Base-by-base conservation (phyloP, 2,113 vertebrate genomes). In the Gallinago undulata region DNA sequence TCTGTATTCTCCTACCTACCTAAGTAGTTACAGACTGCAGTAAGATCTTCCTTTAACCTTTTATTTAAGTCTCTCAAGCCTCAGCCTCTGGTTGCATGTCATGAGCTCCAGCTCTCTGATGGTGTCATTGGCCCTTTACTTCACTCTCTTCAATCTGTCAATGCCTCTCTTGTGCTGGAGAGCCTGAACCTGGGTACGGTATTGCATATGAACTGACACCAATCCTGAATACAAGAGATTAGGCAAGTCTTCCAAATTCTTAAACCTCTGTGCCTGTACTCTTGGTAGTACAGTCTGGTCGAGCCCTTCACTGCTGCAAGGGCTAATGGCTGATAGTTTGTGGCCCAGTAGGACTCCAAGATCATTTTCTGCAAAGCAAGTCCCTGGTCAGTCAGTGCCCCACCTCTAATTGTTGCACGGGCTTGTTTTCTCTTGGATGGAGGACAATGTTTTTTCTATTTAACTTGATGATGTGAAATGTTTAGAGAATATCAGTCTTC, bases 201-300 rank as follows among this genome's bases (percentile, higher is more conserved):
- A 2, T 6, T 69, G 50, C 56, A 48, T n/a, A 1, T 59, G 24
- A 68, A 8, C 22, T 67, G 37, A 19, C 81, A 37, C 1, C 62
- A 45, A 19, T 45, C 13, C 60, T 8, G 35, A 63, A 19, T 18
- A 9, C 2, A 13, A 27, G 47, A 19, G 22, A 27, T 37, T 3
- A 57, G 12, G 11, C n/a, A 28, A 2, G n/a, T 50, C 14, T 59
- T 79, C 11, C 2, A 4, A 51, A 7, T 62, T 25, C 47, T 48
- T 25, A 56, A 19, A 7, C 7, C 10, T 7, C 51, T 43, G 11
- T 50, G 56, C 4, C 30, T 51, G 1, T 0, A 0, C 6, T 50
- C 5, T 13, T 82, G 33, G 28, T 79, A 6, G 15, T 33, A 7
- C 19, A 10, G 17, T 22, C 55, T 67, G 82, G 3, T 19, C 7